Conservation (phyloP, 2,888 invertebrate genomes). For the Drosophila rellima region DNA sequence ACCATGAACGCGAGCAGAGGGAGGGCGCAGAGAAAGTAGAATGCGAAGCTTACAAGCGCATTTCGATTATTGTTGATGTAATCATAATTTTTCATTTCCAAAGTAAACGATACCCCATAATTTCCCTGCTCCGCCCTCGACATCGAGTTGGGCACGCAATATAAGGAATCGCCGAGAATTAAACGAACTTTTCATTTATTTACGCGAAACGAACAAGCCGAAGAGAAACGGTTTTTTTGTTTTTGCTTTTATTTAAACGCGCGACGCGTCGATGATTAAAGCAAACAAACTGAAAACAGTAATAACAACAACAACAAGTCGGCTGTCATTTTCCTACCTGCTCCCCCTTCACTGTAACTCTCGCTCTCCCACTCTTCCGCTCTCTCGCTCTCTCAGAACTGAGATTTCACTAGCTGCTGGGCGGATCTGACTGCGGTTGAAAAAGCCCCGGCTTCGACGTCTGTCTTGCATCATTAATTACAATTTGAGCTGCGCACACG, state of each 20-base stretch:
- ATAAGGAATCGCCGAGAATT: slow-evolving; percentile 73
- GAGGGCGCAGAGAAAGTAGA: slow-evolving; percentile 10
- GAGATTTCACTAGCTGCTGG: slow-evolving; percentile 47
- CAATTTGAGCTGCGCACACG: slow-evolving; percentile 70
- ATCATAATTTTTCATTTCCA: slow-evolving; percentile 82
- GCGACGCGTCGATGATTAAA: slow-evolving; percentile 73
- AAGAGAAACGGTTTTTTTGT: slow-evolving; percentile 29
- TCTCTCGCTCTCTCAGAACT: slow-evolving; percentile 21
- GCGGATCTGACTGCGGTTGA: slow-evolving; percentile 50
- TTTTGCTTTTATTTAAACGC: slow-evolving; percentile 62
- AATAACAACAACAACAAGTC: slow-evolving; percentile 17
- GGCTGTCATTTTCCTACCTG: neutral
- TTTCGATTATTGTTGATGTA: slow-evolving; percentile 81
- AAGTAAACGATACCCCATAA: slow-evolving; percentile 71
- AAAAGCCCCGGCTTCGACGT: slow-evolving; percentile 45
- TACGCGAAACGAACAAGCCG: slow-evolving; percentile 67
- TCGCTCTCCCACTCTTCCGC: neutral
- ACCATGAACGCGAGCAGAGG: slow-evolving; percentile 18
- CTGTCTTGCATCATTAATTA: slow-evolving; percentile 80
- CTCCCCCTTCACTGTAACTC: neutral
- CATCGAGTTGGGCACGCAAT: slow-evolving; percentile 18
- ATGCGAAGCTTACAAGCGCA: slow-evolving; percentile 77
- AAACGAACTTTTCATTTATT: slow-evolving; percentile 80
- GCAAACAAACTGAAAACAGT: slow-evolving; percentile 60
- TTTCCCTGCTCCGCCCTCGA: neutral